Evolutionary conservation across 2,797 vertebrate species (phyloP), one percentile per base, ranked within the genome.

Genomic region (Pantherophis vulpinus): DNA sequence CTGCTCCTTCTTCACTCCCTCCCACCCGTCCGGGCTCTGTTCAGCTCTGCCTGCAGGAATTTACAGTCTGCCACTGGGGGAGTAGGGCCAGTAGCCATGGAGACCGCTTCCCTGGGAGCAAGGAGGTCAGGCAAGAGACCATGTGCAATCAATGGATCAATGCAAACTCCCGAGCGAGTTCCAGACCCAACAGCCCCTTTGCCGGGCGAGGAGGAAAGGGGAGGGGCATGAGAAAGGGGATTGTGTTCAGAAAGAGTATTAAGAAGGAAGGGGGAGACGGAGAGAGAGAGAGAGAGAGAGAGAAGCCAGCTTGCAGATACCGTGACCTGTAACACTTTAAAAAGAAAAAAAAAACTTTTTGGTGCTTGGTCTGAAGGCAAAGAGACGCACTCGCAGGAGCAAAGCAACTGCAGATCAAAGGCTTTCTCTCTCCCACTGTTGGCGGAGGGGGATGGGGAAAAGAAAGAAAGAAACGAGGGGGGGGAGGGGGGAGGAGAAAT

Each of bases 21-120:
- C 91, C 93, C 97, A 95, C 96, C 96, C 97, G 95, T 96, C 97
- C 96, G 95, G 97, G 97, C 97, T 97, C 96, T 96, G 97, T 97
- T 97, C 97, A 94, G 97, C 97, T 96, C 97, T 97, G 97, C 97
- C 98, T 98, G 97, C 97, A 98, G 98, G 98, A 98, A 98, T 99
- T 98, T 98, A 98, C 98, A 98, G 98, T 98, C 98, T 98, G 95
- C 97, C 97, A 98, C 97, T 96, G 97, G 96, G 97, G 97, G 97
- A 97, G 97, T 96, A 95, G 97, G 97, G 96, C 97, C 95, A 97
- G 98, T 98, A 97, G 97, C 98, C 98, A 98, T 98, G 98, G 98
- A 98, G 97, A 98, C 98, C 97, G 98, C 98, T 98, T 98, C 98
- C 97, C 98, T 97, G 98, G 98, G 98, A 98, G 97, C 97, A 97